phyloP scores from a whole-genome alignment of 1,140 invertebrate genomes.

The Brachionus rotundiformis region DNA sequence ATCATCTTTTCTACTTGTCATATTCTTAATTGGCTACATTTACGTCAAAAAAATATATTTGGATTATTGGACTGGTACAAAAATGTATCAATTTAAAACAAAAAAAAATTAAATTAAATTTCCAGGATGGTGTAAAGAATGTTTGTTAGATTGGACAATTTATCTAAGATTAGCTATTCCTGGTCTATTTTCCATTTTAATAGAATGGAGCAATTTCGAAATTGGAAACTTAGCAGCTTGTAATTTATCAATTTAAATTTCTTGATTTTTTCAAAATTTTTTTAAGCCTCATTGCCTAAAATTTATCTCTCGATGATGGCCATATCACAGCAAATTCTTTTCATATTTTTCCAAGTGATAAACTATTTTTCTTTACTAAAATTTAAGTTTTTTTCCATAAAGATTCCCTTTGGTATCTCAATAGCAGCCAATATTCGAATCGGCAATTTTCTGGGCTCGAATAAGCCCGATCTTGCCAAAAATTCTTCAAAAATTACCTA shows the following conservation, averaged over 20 bases:
- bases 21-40: conserved; percentile 34
- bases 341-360: conserved; percentile 31
- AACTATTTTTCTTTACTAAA: neutral
- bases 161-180: conserved; percentile 49
- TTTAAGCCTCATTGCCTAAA: conserved; percentile 1
- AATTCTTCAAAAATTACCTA: neutral
- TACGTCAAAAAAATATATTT: conserved; percentile 21
- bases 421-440: conserved; percentile 47
- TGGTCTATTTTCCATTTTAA: conserved; percentile 37
- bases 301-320: conserved; percentile 18
- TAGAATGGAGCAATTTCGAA: conserved; percentile 51
- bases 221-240: conserved; percentile 33
- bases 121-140: conserved; percentile 38
- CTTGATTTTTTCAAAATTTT: neutral
- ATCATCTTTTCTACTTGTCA: neutral
- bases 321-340: conserved; percentile 13
- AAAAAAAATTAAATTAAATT: neutral
- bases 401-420: conserved; percentile 30
- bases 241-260: conserved; percentile 10
- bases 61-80: conserved; percentile 44
- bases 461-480: conserved; percentile 23
- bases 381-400: neutral
- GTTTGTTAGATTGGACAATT: conserved; percentile 24
- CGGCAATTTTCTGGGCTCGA: conserved; percentile 34
- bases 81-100: neutral